Base-by-base conservation (phyloP, 1,140 invertebrate species). In the Luehdorfia chinensis region DNA sequence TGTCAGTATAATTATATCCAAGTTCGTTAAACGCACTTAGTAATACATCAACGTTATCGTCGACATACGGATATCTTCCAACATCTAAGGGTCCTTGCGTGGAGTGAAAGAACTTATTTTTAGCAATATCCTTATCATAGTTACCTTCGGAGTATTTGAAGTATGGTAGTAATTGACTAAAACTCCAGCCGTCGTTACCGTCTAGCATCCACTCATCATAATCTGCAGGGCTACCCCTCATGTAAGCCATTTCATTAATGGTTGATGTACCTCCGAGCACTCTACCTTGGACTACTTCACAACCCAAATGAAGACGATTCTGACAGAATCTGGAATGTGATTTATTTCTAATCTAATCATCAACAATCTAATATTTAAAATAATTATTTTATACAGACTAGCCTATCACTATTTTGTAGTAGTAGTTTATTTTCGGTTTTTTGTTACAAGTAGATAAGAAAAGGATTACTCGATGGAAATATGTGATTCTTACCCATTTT, bases 201-300 rank as follows among this genome's bases (percentile, higher is more conserved):
- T 76, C 55, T 0, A 72, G 70, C 33, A 90, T 89, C 94, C 94
- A 95, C 31, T 90, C 76, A 57, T 94, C 90, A 62, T 92, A 94
- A 58, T 93, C 91, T n/a, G 71, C 78, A 4, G 88, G 86, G 72
- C 92, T 92, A 0, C 94, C 94, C 48, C 93, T 87, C 9, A 94
- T 86, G 66, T 95, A 94, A 0, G 94, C 81, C 94, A 97, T 95
- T 3, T 92, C 94, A 77, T 97, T 97, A 11, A 95, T 90, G 0
- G 90, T 89, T 0, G 92, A 93, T 9, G 90, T 91, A 1, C 96
- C 96, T 6, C 96, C 96, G 1, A 95, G 69, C 6, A 90, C 90
- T 59, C 91, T 91, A 0, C 93, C 94, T 39, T 88, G 83, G 4
- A 84, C 75, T 2, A 84, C 61, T 41, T 84, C 76, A 46, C 78